Evolutionary conservation across 2,888 invertebrate genomes (phyloP).

Genomic region (Drosophila anomelani): DNA sequence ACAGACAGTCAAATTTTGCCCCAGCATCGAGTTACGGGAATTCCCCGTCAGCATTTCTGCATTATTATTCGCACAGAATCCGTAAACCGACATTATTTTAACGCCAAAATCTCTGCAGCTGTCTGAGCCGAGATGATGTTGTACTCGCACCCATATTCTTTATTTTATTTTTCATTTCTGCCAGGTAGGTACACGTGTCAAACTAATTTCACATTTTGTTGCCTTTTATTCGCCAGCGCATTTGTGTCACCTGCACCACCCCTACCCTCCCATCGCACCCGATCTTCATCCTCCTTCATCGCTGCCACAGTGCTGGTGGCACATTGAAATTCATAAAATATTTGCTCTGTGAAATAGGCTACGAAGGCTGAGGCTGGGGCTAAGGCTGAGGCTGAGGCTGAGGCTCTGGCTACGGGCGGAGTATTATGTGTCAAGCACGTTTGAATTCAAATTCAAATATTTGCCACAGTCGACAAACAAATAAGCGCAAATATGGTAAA

Average conservation of each 20-base stretch:
- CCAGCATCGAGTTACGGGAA: background rate
- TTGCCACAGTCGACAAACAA: conserved; percentile 76
- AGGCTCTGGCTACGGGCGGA: conserved; percentile 58
- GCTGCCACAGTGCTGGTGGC: conserved; percentile 49
- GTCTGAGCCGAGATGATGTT: conserved; percentile 27
- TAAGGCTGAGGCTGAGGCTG: conserved; percentile 36
- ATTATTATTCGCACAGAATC: conserved; percentile 18
- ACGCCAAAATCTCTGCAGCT: conserved; percentile 25
- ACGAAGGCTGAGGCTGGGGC: conserved; percentile 48
- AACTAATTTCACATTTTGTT: conserved; percentile 79
- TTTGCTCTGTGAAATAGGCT: conserved; percentile 77
- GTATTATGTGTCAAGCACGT: conserved; percentile 80
- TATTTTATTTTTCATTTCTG: conserved; percentile 45
- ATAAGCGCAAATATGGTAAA: conserved; percentile 79
- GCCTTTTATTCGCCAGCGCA: conserved; percentile 69
- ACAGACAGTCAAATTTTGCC: background rate
- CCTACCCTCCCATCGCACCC: background rate
- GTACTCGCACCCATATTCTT: conserved; percentile 32
- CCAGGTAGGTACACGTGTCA: conserved; percentile 71
- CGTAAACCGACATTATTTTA: conserved; percentile 19
- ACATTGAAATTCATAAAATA: conserved; percentile 78
- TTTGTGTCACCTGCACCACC: conserved; percentile 58
- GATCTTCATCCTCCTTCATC: background rate
- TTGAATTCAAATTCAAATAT: conserved; percentile 80
- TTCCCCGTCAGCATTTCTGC: conserved; percentile 21